Conservation (phyloP, 2,113 vertebrate genomes). For the Herpailurus yagouaroundi region DNA sequence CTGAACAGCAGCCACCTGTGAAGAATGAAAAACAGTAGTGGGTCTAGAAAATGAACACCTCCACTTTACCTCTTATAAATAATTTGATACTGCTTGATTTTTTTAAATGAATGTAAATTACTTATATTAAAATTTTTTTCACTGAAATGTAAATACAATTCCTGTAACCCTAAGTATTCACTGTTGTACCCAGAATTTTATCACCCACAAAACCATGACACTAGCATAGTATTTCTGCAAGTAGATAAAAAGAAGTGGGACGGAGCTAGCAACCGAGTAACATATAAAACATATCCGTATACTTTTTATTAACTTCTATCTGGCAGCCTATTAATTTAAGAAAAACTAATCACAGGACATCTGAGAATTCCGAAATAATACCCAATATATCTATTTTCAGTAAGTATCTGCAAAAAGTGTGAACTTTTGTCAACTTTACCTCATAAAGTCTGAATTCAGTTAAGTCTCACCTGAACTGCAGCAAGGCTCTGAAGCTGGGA, state of each 20-base stretch:
- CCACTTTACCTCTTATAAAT: not conserved
- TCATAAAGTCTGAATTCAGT: not conserved
- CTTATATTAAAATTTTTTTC: not conserved
- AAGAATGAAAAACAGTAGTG: not conserved
- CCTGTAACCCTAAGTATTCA: conserved; percentile 8
- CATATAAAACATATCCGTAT: not conserved
- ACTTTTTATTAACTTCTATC: not conserved
- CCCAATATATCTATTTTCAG: not conserved
- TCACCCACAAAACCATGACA: not conserved
- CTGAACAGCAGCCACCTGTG: not conserved
- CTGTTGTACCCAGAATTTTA: conserved; percentile 25
- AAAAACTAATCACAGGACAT: not conserved
- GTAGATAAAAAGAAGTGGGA: conserved; percentile 15
- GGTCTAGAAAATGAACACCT: not conserved
- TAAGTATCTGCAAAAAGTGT: not conserved
- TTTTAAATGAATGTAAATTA: conserved; percentile 17
- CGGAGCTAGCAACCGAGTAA: not conserved
- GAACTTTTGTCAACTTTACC: not conserved
- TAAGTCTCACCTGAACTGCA: conserved; percentile 90
- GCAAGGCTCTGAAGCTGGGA: conserved; percentile 92
- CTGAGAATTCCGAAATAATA: not conserved
- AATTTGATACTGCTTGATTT: not conserved
- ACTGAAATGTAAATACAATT: conserved; percentile 36
- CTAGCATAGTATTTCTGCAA: not conserved
- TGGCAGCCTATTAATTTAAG: conserved; percentile 13